Conservation (phyloP, 2,888 invertebrate species). For the Harpagoxenus sublaevis region DNA sequence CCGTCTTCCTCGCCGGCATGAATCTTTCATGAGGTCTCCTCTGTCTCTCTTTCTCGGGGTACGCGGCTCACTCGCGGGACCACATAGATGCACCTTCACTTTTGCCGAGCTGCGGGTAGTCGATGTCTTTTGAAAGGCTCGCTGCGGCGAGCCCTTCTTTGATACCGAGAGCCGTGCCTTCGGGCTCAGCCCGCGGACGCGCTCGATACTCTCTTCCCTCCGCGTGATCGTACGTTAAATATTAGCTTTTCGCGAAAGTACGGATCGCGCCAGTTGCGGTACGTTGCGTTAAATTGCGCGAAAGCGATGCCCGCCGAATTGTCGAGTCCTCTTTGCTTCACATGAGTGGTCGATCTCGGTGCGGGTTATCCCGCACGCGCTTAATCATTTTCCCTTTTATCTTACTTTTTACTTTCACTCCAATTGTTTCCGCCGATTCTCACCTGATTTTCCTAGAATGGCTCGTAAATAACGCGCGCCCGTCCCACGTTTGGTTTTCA, state of each 20-base stretch:
- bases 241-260: conserved; percentile 6
- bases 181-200: background rate
- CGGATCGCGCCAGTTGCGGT: too few relatives aligned
- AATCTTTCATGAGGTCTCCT: conserved; percentile 56
- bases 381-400: conserved; percentile 32
- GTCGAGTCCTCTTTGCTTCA: background rate
- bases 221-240: background rate
- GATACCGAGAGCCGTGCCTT: conserved; percentile 23
- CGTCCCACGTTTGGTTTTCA: conserved; percentile 55
- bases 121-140: conserved; percentile 31
- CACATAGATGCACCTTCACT: conserved; percentile 65
- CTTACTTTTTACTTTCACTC: conserved; percentile 63
- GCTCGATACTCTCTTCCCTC: background rate
- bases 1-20: conserved; percentile 40
- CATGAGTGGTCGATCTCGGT: background rate
- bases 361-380: background rate
- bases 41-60: conserved; percentile 24
- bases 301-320: conserved; percentile 6
- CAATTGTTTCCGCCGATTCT: conserved; percentile 64
- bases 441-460: conserved; percentile 64
- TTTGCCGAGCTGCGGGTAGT: conserved; percentile 45
- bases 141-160: conserved; percentile 23
- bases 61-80: conserved; percentile 25
- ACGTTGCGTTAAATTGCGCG: background rate
- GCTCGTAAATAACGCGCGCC: conserved; percentile 55